Conservation (phyloP, 2,797 vertebrate genomes). For the Catharus ustulatus region DNA sequence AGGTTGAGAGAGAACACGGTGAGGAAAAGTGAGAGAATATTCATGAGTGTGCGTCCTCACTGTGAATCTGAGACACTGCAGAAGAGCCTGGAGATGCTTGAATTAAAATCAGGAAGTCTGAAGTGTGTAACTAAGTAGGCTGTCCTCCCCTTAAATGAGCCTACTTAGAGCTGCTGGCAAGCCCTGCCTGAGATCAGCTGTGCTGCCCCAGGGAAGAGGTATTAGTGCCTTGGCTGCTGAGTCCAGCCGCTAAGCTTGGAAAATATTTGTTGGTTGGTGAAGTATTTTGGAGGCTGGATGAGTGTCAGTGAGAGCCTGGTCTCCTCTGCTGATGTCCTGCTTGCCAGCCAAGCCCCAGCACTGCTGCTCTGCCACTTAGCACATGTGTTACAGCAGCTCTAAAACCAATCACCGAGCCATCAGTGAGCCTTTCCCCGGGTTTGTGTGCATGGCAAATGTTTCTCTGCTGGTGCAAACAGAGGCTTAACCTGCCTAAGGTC, state of each 20-base stretch:
- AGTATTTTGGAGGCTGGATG: constrained; percentile 23
- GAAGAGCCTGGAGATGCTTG: not conserved
- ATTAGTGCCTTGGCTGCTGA: constrained; percentile 58
- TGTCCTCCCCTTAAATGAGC: not conserved
- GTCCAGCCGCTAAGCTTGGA: constrained; percentile 43
- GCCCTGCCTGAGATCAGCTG: constrained; percentile 49
- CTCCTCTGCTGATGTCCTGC: not conserved
- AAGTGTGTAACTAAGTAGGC: not conserved
- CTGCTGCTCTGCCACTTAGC: not conserved
- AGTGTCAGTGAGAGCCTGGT: not conserved
- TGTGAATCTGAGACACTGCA: not conserved
- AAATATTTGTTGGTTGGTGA: constrained; percentile 38
- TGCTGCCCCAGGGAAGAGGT: constrained; percentile 34
- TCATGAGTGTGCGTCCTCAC: not conserved
- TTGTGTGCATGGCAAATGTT: not conserved
- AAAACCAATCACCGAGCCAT: not conserved
- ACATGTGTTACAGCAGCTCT: not conserved
- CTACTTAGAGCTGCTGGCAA: constrained; percentile 28
- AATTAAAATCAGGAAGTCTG: not conserved
- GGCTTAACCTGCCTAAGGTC: not conserved
- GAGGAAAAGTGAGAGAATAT: not conserved
- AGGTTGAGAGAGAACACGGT: not conserved
- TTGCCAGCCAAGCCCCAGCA: not conserved
- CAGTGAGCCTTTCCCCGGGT: not conserved
- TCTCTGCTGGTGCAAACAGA: not conserved